Evolutionary conservation across 2,113 vertebrate genomes (phyloP).

Genomic region (Cercocebus atys): DNA sequence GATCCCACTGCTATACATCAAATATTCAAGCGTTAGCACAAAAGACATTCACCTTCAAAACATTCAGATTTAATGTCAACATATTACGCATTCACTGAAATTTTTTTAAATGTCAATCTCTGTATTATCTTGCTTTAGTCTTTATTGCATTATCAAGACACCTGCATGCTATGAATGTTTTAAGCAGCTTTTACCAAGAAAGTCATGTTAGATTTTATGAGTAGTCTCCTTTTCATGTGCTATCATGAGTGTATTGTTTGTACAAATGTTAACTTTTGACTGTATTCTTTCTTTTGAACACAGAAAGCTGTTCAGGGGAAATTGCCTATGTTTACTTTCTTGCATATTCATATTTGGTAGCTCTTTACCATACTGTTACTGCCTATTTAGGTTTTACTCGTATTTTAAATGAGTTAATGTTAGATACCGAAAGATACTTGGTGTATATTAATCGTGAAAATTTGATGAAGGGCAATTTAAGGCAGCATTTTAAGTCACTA

Average conservation of each 20-base stretch:
- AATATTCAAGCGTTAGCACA: constrained; percentile 25
- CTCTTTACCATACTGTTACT: neutral
- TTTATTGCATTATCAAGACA: constrained; percentile 55
- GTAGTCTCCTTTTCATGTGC: neutral
- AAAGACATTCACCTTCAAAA: constrained; percentile 23
- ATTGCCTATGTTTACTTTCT: neutral
- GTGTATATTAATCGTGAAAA: neutral
- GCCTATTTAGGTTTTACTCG: neutral
- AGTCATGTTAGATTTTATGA: constrained; percentile 29
- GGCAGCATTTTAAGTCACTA: neutral
- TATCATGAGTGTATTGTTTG: neutral
- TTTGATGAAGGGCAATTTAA: neutral
- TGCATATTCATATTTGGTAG: neutral
- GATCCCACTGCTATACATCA: constrained; percentile 2
- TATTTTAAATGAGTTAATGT: neutral
- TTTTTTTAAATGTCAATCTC: constrained; percentile 41
- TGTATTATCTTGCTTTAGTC: neutral
- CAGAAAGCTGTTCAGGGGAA: neutral
- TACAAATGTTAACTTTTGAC: constrained; percentile 2
- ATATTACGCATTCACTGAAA: neutral
- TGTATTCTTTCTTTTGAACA: neutral
- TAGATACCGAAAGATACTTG: neutral
- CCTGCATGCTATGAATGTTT: constrained; percentile 39
- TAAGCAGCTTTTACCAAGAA: constrained; percentile 39
- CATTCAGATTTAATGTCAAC: constrained; percentile 28